A percentile compares a stretch with the other conserved stretches of the same genome.
phyloP scores from a whole-genome alignment of 1,140 invertebrate species.

The Lepeophtheirus salmonis region DNA sequence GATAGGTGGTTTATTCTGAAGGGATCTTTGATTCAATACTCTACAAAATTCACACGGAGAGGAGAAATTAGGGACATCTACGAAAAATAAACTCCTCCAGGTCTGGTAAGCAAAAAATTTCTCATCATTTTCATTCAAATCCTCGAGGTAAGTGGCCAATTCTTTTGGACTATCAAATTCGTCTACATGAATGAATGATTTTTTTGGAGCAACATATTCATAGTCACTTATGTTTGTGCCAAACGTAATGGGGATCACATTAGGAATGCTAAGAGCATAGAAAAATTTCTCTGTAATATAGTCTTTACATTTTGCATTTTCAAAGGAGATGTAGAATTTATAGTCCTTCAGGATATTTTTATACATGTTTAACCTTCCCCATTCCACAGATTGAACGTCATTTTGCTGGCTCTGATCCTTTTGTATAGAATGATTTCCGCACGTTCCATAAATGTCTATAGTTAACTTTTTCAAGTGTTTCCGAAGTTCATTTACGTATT shows the following conservation, averaged over 20 bases:
- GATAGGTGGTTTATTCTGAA: background rate
- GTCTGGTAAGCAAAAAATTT: slow-evolving; percentile 19
- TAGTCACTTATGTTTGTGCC: slow-evolving; percentile 43
- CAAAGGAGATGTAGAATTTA: slow-evolving; percentile 92
- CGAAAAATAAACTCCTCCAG: background rate
- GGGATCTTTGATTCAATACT: background rate
- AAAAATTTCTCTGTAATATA: slow-evolving; percentile 96
- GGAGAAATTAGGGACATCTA: background rate
- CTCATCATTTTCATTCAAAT: slow-evolving; percentile 27
- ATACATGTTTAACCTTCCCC: background rate
- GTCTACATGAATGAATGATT: slow-evolving; percentile 38
- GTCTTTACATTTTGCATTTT: slow-evolving; percentile 85
- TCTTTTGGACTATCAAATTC: slow-evolving; percentile 31
- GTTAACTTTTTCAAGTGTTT: slow-evolving; percentile 41
- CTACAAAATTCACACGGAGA: background rate
- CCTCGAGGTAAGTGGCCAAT: slow-evolving; percentile 33
- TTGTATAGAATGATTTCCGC: slow-evolving; percentile 62
- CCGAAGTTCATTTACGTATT: slow-evolving; percentile 64
- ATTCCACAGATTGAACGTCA: background rate
- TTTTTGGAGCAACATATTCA: slow-evolving; percentile 37
- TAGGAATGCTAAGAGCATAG: slow-evolving; percentile 31
- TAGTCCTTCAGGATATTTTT: slow-evolving; percentile 57
- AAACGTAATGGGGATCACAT: slow-evolving; percentile 46
- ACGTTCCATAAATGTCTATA: slow-evolving; percentile 83
- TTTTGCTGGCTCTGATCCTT: slow-evolving; percentile 42